Percentiles rank a stretch among this genome's conserved stretches.
Conservation (phyloP, 2,113 vertebrate genomes). For the Burhinus oedicnemus region DNA sequence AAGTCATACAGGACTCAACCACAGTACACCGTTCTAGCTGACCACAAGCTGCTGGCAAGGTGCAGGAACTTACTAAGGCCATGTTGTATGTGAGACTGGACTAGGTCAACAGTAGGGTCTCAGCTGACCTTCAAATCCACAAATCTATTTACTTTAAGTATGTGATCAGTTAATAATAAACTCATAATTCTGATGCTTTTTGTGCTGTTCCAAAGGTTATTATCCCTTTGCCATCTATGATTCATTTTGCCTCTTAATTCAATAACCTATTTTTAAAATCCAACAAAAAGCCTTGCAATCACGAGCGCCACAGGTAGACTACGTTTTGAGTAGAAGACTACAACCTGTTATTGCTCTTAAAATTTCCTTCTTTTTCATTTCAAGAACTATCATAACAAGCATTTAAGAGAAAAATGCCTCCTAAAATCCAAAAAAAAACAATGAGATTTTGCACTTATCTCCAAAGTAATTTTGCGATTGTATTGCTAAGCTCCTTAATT, state of each 20-base stretch:
- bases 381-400: constrained; percentile 6
- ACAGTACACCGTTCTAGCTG: background rate
- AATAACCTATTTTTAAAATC: background rate
- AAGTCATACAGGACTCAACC: background rate
- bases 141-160: background rate
- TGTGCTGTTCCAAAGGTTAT: background rate
- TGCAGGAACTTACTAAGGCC: background rate
- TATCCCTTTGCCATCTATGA: background rate
- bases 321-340: background rate
- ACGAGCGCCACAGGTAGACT: background rate
- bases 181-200: background rate
- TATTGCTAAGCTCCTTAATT: constrained; percentile 54
- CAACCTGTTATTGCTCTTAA: background rate
- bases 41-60: background rate
- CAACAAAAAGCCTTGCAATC: background rate
- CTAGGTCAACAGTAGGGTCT: background rate
- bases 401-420: constrained; percentile 38
- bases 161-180: background rate
- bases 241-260: background rate
- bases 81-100: background rate
- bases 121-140: background rate
- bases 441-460: constrained; percentile 37
- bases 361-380: constrained; percentile 29
- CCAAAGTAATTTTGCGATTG: constrained; percentile 31
- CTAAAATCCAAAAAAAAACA: constrained; percentile 60